phyloP scores from a whole-genome alignment of 2,797 vertebrate species.

The Apogon talboti region DNA sequence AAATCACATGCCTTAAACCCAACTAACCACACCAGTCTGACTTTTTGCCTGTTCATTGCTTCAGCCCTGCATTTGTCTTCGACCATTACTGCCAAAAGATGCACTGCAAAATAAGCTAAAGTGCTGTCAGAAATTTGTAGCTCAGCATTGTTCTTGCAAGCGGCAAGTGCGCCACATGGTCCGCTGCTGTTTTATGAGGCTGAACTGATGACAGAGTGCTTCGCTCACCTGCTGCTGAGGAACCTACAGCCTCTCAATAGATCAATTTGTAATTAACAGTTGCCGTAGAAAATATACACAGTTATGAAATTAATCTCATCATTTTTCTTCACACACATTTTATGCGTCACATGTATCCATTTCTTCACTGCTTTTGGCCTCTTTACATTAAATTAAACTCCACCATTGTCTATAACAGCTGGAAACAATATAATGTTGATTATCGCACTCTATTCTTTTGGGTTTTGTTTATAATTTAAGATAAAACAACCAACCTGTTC shows the following conservation, averaged over 20 bases:
- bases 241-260: not conserved
- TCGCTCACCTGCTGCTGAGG: conserved; percentile 18
- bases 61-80: conserved; percentile 14
- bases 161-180: conserved; percentile 38
- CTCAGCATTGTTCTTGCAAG: conserved; percentile 49
- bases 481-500: too few relatives aligned
- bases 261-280: not conserved
- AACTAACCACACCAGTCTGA: conserved; percentile 8
- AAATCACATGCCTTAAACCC: conserved; percentile 3
- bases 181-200: conserved; percentile 28
- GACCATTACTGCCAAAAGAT: conserved; percentile 5
- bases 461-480: too few relatives aligned
- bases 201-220: conserved; percentile 27
- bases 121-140: conserved; percentile 24
- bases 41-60: conserved; percentile 26
- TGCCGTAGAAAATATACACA: not conserved
- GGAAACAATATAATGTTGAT: too few relatives aligned
- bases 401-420: too few relatives aligned
- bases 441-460: too few relatives aligned
- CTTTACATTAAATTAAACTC: too few relatives aligned
- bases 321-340: too few relatives aligned
- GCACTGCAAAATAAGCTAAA: conserved; percentile 22
- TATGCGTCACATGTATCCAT: too few relatives aligned
- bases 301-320: too few relatives aligned
- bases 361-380: too few relatives aligned